These are phyloP conservation scores for Erpobdella octoculata DNA, from an alignment of 2,888 invertebrate species.

Conservation along the genomic window DNA sequence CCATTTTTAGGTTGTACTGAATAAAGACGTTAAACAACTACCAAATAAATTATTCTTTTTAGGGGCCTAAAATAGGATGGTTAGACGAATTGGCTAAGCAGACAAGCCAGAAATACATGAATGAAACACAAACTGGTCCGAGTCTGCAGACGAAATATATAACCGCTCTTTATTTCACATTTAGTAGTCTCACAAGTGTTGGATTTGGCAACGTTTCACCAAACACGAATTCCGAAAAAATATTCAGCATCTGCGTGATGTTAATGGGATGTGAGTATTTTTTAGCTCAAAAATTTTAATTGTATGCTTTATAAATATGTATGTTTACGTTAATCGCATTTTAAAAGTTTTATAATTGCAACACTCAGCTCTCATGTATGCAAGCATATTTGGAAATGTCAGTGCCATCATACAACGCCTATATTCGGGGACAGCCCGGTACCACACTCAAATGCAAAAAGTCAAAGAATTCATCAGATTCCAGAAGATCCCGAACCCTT, in stretches of 20 bases:
- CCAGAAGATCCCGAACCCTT: constrained; percentile 97
- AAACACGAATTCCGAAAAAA: constrained; percentile 90
- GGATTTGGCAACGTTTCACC: constrained; percentile 68
- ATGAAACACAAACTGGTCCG: constrained; percentile 59
- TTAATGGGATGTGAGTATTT: constrained; percentile 83
- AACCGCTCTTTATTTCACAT: constrained; percentile 94
- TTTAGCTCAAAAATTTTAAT: too few relatives aligned
- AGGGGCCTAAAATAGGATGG: constrained; percentile 79
- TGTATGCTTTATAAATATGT: not conserved
- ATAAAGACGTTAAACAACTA: too few relatives aligned
- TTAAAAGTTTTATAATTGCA: not conserved
- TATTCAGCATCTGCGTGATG: constrained; percentile 97
- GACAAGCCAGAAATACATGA: constrained; percentile 74
- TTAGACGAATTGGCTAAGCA: constrained; percentile 84
- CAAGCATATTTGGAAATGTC: constrained; percentile 98
- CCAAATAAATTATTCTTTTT: too few relatives aligned
- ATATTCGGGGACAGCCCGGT: constrained; percentile 92
- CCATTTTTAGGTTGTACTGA: too few relatives aligned
- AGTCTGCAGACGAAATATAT: constrained; percentile 68
- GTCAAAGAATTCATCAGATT: constrained; percentile 94
- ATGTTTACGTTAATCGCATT: too few relatives aligned
- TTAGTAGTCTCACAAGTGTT: constrained; percentile 91
- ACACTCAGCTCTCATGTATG: constrained; percentile 89
- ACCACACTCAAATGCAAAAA: constrained; percentile 94
- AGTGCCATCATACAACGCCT: constrained; percentile 95